phyloP scores from a whole-genome alignment of 2,888 invertebrate species.

The Crepidodera aurea region DNA sequence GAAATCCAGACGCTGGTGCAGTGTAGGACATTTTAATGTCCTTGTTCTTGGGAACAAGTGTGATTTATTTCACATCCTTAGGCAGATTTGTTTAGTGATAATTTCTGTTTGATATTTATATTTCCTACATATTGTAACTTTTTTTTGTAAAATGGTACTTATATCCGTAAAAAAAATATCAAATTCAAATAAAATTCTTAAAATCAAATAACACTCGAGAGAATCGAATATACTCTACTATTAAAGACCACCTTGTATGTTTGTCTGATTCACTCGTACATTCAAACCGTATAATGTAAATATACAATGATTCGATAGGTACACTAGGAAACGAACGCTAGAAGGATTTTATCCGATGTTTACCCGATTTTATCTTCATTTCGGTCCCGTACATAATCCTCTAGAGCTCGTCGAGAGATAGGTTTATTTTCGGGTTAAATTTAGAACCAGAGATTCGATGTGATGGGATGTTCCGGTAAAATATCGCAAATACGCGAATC shows the following conservation, averaged over 20 bases:
- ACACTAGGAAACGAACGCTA: neutral
- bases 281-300: neutral
- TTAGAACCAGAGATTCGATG: conserved; percentile 3
- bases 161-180: too few species aligned
- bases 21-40: too few species aligned
- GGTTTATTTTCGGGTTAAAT: conserved; percentile 3
- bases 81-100: too few species aligned
- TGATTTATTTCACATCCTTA: too few species aligned
- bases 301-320: neutral
- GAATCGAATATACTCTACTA: too few species aligned
- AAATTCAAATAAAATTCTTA: too few species aligned
- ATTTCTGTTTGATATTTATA: too few species aligned
- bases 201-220: too few species aligned
- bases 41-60: too few species aligned
- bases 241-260: neutral
- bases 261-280: neutral
- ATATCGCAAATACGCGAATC: conserved; percentile 1
- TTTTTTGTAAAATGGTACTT: too few species aligned
- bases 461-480: neutral
- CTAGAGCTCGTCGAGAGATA: neutral
- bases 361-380: conserved; percentile 9
- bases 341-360: conserved; percentile 1
- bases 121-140: too few species aligned
- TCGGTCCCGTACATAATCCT: conserved; percentile 1
- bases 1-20: too few species aligned